These are phyloP conservation scores for Microplitis mediator DNA, from an alignment of 1,140 invertebrate species.

Conservation along the genomic window DNA sequence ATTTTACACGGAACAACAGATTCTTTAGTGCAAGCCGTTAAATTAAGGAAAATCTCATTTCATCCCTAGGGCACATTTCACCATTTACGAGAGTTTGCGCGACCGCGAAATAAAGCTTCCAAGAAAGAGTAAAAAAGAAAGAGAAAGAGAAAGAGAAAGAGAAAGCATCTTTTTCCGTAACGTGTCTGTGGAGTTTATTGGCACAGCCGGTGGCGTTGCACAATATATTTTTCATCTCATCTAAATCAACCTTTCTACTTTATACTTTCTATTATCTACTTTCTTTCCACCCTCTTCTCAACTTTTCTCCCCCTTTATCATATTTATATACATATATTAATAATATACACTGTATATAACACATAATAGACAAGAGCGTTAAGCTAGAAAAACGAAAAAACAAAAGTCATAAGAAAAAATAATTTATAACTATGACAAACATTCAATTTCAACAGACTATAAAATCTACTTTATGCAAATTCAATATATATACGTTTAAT, in stretches of 20 bases:
- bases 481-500: no score
- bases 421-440: no score
- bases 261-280: constrained; percentile 10
- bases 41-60: constrained; percentile 8
- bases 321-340: no score
- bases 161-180: neutral
- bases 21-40: neutral
- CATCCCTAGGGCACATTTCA: constrained; percentile 5
- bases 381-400: no score
- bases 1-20: neutral
- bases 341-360: no score
- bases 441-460: no score
- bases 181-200: constrained; percentile 18
- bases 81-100: constrained; percentile 8
- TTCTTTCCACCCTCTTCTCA: constrained; percentile 1
- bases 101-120: constrained; percentile 1
- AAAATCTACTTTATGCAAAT: no score
- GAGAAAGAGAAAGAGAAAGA: constrained; percentile 9
- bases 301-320: neutral
- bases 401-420: no score
- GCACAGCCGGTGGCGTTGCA: constrained; percentile 9
- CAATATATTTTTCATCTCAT: constrained; percentile 38
- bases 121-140: neutral
- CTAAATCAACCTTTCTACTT: constrained; percentile 30
- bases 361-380: no score